Conservation (phyloP, 2,113 vertebrate species). For the Leptosomus discolor region DNA sequence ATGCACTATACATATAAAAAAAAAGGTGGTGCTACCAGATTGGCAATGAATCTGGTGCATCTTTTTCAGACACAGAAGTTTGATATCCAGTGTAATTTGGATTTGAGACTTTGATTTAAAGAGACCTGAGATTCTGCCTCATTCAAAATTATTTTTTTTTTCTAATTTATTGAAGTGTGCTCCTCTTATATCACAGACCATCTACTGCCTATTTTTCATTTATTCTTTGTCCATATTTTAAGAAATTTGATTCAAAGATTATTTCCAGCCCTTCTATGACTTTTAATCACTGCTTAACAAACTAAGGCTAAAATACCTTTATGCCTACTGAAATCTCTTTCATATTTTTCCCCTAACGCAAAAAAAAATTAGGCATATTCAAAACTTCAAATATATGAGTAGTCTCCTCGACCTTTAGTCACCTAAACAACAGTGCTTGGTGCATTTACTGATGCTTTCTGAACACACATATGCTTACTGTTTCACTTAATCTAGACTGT, state of each 20-base stretch:
- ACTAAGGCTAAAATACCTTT: not conserved
- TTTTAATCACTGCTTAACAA: not conserved
- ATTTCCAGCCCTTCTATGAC: not conserved
- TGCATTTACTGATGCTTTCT: not conserved
- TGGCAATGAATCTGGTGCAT: not conserved
- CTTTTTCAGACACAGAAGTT: not conserved
- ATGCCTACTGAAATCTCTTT: not conserved
- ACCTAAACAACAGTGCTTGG: not conserved
- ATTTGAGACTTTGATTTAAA: not conserved
- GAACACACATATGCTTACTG: not conserved
- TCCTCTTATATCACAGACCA: not conserved
- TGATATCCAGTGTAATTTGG: not conserved
- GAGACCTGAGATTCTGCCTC: fast-evolving
- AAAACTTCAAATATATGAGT: not conserved
- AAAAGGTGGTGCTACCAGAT: not conserved
- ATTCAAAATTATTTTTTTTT: not conserved
- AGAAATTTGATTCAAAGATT: not conserved
- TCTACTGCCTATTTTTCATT: not conserved
- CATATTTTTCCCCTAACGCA: not conserved
- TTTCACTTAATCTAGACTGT: not conserved
- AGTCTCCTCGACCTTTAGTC: not conserved
- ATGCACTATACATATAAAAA: not conserved
- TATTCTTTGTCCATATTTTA: not conserved
- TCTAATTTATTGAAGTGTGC: not conserved
- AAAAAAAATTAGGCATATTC: not conserved